Evolutionary conservation across 2,113 vertebrate species (phyloP).

Genomic region (rabbit (Oryctolagus cuniculus)): DNA sequence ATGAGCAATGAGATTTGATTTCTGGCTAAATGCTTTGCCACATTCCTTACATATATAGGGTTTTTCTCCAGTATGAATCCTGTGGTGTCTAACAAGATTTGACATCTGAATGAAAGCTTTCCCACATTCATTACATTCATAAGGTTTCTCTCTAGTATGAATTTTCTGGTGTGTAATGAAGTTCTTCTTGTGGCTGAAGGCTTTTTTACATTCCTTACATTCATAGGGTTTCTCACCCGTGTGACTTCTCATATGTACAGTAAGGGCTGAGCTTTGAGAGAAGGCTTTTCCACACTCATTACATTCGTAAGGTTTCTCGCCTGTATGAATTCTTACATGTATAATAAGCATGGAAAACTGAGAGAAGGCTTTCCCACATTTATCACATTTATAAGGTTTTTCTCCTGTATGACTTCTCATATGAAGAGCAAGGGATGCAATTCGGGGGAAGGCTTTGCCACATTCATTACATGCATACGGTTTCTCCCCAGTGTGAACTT

Average conservation of each 20-base stretch:
- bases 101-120: conserved; percentile 83
- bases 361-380: conserved; percentile 80
- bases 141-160: conserved; percentile 82
- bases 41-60: conserved; percentile 82
- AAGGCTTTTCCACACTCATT: conserved; percentile 81
- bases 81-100: conserved; percentile 81
- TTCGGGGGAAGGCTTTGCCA: conserved; percentile 79
- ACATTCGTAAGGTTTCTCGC: conserved; percentile 81
- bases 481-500: conserved; percentile 80
- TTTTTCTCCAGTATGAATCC: conserved; percentile 83
- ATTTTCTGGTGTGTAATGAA: conserved; percentile 82
- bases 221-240: conserved; percentile 81
- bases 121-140: conserved; percentile 81
- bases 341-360: conserved; percentile 81
- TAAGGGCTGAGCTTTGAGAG: conserved; percentile 79
- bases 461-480: conserved; percentile 81
- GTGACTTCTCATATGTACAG: conserved; percentile 79
- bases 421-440: conserved; percentile 78
- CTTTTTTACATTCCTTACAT: conserved; percentile 80
- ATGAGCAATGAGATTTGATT: conserved; percentile 82
- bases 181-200: conserved; percentile 82
- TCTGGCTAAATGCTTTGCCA: conserved; percentile 82
- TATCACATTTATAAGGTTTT: conserved; percentile 82
- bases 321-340: conserved; percentile 81
- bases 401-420: conserved; percentile 82